phyloP scores from a whole-genome alignment of 2,797 vertebrate genomes.

The Caiman crocodilus region DNA sequence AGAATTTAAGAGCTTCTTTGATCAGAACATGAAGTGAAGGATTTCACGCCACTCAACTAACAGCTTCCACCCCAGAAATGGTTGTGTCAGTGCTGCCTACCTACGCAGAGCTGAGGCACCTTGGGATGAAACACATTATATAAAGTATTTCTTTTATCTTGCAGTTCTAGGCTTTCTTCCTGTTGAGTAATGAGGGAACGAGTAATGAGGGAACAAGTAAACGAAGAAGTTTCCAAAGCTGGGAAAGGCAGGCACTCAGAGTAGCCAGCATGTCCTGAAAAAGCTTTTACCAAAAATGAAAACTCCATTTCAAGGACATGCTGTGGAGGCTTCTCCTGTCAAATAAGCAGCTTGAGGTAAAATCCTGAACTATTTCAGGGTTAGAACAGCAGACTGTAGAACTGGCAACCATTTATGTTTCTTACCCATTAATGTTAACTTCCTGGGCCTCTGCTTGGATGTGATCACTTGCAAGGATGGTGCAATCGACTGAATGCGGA shows the following conservation, averaged over 20 bases:
- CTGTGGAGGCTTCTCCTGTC: neutral
- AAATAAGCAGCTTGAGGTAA: neutral
- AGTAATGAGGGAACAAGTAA: neutral
- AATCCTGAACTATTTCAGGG: neutral
- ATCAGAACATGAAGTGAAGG: neutral
- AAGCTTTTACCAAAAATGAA: neutral
- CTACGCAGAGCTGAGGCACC: neutral
- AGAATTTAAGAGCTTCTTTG: neutral
- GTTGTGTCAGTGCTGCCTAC: neutral
- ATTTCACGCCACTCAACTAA: neutral
- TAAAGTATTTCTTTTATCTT: neutral
- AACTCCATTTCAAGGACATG: neutral
- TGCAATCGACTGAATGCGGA: slow-evolving; percentile 97
- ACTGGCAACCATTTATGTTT: neutral
- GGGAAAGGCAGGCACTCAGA: neutral
- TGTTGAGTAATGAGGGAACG: neutral
- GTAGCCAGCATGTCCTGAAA: neutral
- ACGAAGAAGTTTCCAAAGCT: rapidly evolving
- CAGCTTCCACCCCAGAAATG: neutral
- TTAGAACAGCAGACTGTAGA: neutral
- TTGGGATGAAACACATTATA: neutral
- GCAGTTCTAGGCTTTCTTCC: neutral
- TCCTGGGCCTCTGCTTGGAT: slow-evolving; percentile 97
- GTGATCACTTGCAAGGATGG: slow-evolving; percentile 98
- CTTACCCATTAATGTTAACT: slow-evolving; percentile 98